Conservation (phyloP, 23 tunicate genomes). For the Styela clava region DNA sequence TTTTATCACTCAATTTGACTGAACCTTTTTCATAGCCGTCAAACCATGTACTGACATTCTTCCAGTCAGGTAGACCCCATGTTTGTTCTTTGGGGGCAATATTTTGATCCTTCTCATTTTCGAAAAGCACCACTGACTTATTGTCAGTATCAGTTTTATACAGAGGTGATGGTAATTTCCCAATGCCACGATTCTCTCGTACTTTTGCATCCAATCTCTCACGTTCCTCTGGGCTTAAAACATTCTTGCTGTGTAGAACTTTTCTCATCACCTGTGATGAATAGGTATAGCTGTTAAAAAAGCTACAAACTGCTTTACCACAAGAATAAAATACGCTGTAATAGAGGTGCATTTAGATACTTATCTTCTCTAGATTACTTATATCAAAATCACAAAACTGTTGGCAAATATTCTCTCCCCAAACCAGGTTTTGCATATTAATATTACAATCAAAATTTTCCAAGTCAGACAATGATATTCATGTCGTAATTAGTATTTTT, state of each 20-base stretch:
- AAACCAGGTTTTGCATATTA: too few species aligned
- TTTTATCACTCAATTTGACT: background rate
- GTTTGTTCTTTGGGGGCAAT: background rate
- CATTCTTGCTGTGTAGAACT: background rate
- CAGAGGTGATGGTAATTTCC: background rate
- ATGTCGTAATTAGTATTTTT: too few species aligned
- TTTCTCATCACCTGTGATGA: conserved; percentile 20
- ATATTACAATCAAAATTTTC: too few species aligned
- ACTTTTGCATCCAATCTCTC: conserved; percentile 6
- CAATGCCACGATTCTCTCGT: conserved; percentile 5
- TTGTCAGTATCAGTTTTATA: background rate
- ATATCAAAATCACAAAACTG: too few species aligned
- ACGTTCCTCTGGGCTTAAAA: background rate
- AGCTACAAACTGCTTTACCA: too few species aligned
- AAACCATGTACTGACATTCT: conserved; percentile 2
- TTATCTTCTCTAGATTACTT: too few species aligned
- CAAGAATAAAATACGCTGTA: too few species aligned
- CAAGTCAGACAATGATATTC: too few species aligned
- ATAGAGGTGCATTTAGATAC: too few species aligned
- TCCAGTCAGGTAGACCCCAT: conserved; percentile 14
- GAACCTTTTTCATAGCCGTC: background rate
- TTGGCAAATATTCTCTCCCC: too few species aligned
- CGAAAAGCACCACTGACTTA: background rate
- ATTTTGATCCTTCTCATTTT: background rate
- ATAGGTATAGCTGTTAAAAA: too few species aligned